Conservation (phyloP, 1,140 invertebrate species). For the Panonychus citri region DNA sequence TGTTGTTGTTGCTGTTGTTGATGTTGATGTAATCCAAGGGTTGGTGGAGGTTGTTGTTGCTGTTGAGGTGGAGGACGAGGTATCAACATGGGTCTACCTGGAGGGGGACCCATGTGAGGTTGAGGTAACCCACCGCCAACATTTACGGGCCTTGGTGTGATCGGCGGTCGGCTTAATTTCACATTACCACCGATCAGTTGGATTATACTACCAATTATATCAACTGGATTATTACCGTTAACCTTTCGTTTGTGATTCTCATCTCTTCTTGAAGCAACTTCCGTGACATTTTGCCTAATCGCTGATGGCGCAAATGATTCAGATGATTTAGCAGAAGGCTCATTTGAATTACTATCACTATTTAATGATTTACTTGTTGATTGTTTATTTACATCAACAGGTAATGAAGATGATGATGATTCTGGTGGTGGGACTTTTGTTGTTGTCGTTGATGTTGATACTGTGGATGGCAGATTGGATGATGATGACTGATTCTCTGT, state of each 20-base stretch:
- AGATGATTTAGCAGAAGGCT: too few species aligned
- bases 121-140: not conserved
- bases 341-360: too few species aligned
- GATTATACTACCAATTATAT: conserved; percentile 69
- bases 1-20: not conserved
- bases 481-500: too few species aligned
- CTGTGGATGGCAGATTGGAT: too few species aligned
- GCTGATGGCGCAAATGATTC: too few species aligned
- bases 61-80: not conserved
- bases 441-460: too few species aligned
- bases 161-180: conserved; percentile 29
- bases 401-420: too few species aligned
- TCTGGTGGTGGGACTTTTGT: too few species aligned
- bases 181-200: conserved; percentile 67
- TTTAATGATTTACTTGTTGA: too few species aligned
- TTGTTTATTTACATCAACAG: too few species aligned
- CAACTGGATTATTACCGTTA: conserved; percentile 11
- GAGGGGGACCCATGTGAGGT: conserved; percentile 21
- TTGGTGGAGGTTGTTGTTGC: not conserved
- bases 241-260: not conserved
- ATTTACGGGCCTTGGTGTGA: conserved; percentile 3
- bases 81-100: conserved; percentile 20
- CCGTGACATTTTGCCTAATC: too few species aligned
- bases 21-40: too few species aligned
- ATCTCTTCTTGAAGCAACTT: not conserved